Evolutionary conservation across 1,140 invertebrate genomes (phyloP).

Genomic region (Telenomus remus): DNA sequence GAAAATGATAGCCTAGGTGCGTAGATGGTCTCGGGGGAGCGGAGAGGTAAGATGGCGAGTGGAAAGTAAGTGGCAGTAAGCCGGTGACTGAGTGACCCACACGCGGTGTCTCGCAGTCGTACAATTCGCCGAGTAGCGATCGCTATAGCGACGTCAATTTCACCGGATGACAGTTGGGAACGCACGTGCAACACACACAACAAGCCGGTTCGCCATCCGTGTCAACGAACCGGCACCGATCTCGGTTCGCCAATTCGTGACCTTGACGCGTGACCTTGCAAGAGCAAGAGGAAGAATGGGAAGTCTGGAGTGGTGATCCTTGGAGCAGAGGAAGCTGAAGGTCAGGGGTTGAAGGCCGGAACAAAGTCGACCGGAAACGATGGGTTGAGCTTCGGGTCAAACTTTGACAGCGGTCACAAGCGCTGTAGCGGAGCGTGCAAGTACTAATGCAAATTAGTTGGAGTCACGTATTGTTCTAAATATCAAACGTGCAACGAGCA

Average conservation of each 20-base stretch:
- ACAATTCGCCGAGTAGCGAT: constrained; percentile 63
- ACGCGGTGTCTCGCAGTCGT: constrained; percentile 61
- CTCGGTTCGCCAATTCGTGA: no score
- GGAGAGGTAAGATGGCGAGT: constrained; percentile 65
- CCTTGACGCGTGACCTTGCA: no score
- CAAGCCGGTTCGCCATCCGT: not conserved
- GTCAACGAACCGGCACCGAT: not conserved
- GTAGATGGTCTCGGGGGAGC: constrained; percentile 13
- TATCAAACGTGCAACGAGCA: constrained; percentile 31
- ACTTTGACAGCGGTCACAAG: constrained; percentile 21
- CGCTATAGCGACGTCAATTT: constrained; percentile 27
- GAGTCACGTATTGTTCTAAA: constrained; percentile 49
- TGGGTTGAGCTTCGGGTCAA: constrained; percentile 6
- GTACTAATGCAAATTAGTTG: constrained; percentile 45
- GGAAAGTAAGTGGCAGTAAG: constrained; percentile 65
- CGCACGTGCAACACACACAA: not conserved
- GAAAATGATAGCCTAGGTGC: no score
- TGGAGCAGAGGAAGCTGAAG: no score
- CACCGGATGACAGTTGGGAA: not conserved
- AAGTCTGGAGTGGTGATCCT: no score
- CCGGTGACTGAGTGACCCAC: constrained; percentile 67
- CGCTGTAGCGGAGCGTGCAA: constrained; percentile 11
- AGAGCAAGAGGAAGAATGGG: no score
- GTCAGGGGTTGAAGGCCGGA: no score
- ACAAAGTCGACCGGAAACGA: not conserved